These are phyloP conservation scores for Tetanocera ferruginea DNA, from an alignment of 2,888 invertebrate genomes.

Conservation along the genomic window DNA sequence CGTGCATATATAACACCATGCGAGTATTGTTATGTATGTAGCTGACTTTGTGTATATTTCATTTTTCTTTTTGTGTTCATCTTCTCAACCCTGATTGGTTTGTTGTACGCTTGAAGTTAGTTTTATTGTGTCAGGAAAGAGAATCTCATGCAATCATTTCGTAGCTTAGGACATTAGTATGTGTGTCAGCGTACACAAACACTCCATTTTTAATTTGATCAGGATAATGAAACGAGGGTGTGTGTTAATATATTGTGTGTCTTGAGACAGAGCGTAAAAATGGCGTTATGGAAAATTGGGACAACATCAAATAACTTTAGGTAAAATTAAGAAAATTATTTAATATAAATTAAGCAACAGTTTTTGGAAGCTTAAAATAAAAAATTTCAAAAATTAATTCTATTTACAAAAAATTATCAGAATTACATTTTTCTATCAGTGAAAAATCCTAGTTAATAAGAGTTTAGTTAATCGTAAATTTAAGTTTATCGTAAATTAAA, in stretches of 20 bases:
- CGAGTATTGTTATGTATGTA: background rate
- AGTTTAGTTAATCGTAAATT: no score
- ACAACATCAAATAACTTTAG: background rate
- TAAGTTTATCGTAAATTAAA: no score
- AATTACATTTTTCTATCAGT: no score
- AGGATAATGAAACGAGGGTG: conserved; percentile 9
- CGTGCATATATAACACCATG: background rate
- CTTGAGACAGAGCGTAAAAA: conserved; percentile 17
- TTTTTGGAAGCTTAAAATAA: background rate
- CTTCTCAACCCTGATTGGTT: conserved; percentile 37
- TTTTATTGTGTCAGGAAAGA: conserved; percentile 21
- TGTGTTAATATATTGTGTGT: background rate
- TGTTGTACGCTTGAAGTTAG: background rate
- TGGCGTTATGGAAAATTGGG: conserved; percentile 20
- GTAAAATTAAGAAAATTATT: background rate
- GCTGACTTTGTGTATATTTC: background rate
- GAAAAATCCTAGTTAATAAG: no score
- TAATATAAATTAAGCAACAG: background rate
- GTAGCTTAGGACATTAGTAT: background rate
- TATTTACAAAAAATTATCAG: no score
- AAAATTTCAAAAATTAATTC: background rate
- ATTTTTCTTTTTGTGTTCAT: background rate
- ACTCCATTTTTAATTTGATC: conserved; percentile 34
- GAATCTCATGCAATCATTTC: conserved; percentile 25
- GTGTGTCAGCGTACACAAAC: conserved; percentile 1